phyloP scores from a whole-genome alignment of 35 echinoderm and acorn worm species.

The Heliocidaris erythrogramma region DNA sequence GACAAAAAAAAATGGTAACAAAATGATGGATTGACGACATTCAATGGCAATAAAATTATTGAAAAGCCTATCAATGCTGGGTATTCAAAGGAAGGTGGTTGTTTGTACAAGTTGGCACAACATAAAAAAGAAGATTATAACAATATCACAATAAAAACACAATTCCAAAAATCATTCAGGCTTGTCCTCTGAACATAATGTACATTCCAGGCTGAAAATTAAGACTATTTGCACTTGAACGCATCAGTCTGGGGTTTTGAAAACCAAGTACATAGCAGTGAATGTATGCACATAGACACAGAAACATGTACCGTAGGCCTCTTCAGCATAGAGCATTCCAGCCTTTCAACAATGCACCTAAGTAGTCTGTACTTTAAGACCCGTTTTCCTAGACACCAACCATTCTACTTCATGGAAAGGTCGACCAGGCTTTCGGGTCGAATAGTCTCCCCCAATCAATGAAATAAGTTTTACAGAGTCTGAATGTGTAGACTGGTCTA shows the following conservation, averaged over 20 bases:
- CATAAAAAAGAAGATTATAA: neutral
- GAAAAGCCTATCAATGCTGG: neutral
- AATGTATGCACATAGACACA: neutral
- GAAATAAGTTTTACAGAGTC: neutral
- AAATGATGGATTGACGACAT: neutral
- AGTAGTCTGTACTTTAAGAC: neutral
- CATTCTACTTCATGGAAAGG: neutral
- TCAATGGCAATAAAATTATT: neutral
- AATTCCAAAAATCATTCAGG: neutral
- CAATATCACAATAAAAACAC: neutral
- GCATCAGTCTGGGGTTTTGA: neutral
- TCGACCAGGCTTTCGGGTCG: neutral
- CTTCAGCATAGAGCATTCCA: neutral
- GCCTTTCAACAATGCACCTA: neutral
- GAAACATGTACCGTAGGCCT: neutral
- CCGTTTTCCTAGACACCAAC: neutral
- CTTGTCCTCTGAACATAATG: neutral
- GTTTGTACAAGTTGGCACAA: neutral
- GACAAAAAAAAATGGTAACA: neutral
- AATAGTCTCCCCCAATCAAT: neutral
- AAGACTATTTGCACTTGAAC: slow-evolving; percentile 3
- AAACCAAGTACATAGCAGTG: neutral
- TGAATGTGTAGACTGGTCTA: neutral
- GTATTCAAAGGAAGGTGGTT: neutral
- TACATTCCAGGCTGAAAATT: neutral